Conservation (phyloP, 2,888 invertebrate species). For the Caenorhabditis japonica region DNA sequence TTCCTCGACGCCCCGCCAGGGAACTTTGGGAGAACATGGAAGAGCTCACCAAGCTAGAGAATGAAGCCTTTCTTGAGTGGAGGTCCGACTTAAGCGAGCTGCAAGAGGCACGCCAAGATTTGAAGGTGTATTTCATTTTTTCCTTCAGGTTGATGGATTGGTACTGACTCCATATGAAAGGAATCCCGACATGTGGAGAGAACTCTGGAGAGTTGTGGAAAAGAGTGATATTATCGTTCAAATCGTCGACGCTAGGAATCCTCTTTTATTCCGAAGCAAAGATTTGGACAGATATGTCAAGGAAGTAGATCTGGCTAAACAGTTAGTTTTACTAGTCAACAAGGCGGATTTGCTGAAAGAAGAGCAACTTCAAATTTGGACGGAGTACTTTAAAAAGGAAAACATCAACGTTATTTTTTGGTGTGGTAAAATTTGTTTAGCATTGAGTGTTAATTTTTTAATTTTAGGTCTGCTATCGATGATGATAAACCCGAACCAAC, state of each 20-base stretch:
- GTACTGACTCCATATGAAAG: conserved; percentile 95
- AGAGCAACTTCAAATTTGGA: conserved; percentile 82
- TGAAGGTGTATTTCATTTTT: conserved; percentile 31
- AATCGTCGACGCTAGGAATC: conserved; percentile 96
- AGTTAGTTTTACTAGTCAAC: conserved; percentile 90
- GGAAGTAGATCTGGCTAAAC: conserved; percentile 84
- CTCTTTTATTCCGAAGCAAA: conserved; percentile 90
- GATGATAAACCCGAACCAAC: conserved; percentile 29
- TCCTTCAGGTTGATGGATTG: conserved; percentile 82
- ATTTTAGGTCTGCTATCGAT: conserved; percentile 60
- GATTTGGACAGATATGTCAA: conserved; percentile 90
- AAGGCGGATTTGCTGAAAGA: conserved; percentile 92
- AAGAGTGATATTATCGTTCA: conserved; percentile 82
- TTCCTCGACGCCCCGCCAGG: conserved; percentile 92
- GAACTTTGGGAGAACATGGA: conserved; percentile 84
- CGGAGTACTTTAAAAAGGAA: conserved; percentile 79
- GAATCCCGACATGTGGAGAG: conserved; percentile 97
- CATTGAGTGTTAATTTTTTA: not conserved
- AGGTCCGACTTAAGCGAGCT: conserved; percentile 85
- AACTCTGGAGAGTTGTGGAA: conserved; percentile 98
- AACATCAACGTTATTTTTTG: conserved; percentile 88
- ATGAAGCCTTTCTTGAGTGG: conserved; percentile 91
- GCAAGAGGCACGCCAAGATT: conserved; percentile 71
- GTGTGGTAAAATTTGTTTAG: conserved; percentile 82
- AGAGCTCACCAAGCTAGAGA: conserved; percentile 86